phyloP scores from a whole-genome alignment of 2,113 vertebrate genomes.

The Tachysurus fulvidraco region DNA sequence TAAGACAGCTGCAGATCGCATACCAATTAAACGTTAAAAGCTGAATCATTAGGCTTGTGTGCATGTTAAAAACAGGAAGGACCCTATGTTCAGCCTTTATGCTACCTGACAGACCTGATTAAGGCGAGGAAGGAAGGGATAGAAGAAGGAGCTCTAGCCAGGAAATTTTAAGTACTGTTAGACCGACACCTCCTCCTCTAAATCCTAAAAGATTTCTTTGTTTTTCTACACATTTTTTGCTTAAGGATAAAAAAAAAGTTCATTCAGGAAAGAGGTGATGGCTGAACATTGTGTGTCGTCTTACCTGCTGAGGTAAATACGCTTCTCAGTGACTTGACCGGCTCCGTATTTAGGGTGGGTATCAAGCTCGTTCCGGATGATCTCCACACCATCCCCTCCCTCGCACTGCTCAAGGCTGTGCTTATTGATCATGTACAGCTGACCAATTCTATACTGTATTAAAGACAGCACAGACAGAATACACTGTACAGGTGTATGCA shows the following conservation, averaged over 20 bases:
- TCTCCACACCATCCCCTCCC: slow-evolving; percentile 86
- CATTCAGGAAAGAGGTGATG: neutral
- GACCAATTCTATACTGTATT: slow-evolving; percentile 81
- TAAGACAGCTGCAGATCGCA: slow-evolving; percentile 23
- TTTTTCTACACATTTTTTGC: neutral
- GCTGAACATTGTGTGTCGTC: neutral
- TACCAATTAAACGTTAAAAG: slow-evolving; percentile 30
- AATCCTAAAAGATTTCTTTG: neutral
- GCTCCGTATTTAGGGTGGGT: slow-evolving; percentile 79
- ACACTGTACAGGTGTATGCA: no score
- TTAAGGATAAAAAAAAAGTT: no score
- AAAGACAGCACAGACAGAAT: neutral
- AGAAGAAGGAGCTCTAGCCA: neutral
- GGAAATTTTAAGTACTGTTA: neutral
- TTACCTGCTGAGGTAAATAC: slow-evolving; percentile 89
- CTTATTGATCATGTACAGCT: slow-evolving; percentile 94
- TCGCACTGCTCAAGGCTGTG: slow-evolving; percentile 88
- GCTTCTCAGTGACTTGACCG: slow-evolving; percentile 87
- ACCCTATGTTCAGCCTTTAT: neutral
- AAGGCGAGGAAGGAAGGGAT: neutral
- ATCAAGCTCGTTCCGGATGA: slow-evolving; percentile 81
- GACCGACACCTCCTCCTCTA: neutral
- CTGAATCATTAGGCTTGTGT: slow-evolving; percentile 15
- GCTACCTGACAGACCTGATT: slow-evolving; percentile 26
- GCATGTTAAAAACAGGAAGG: neutral